Evolutionary conservation across 2,113 vertebrate species (phyloP).

Genomic region (Gobius niger): DNA sequence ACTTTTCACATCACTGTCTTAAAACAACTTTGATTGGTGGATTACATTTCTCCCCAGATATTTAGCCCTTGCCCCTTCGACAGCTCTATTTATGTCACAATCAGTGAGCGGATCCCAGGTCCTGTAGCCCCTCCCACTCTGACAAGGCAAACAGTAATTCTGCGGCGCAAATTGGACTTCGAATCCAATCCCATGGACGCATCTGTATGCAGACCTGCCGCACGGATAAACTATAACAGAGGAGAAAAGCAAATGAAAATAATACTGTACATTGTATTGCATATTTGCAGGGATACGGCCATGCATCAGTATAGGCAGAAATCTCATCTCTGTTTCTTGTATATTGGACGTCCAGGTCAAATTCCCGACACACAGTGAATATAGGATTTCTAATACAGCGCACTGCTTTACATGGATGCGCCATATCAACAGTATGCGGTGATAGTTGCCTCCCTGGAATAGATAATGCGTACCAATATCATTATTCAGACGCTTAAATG

Average conservation of each 20-base stretch:
- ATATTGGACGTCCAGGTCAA: slow-evolving; percentile 16
- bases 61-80: slow-evolving; percentile 37
- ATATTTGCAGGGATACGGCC: slow-evolving; percentile 16
- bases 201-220: slow-evolving; percentile 42
- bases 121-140: slow-evolving; percentile 36
- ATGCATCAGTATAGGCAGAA: neutral
- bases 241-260: slow-evolving; percentile 30
- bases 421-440: neutral
- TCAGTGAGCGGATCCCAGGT: neutral
- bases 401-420: neutral
- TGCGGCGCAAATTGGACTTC: slow-evolving; percentile 58
- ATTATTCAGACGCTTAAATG: neutral
- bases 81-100: slow-evolving; percentile 52
- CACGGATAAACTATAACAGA: slow-evolving; percentile 30
- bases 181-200: slow-evolving; percentile 57
- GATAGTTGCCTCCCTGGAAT: neutral
- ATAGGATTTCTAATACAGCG: slow-evolving; percentile 1
- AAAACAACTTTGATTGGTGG: slow-evolving; percentile 10
- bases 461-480: neutral
- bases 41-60: slow-evolving; percentile 23
- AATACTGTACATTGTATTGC: slow-evolving; percentile 10
- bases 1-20: neutral
- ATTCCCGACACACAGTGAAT: neutral
- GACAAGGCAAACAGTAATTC: slow-evolving; percentile 55
- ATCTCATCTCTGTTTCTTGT: slow-evolving; percentile 2